phyloP scores from a whole-genome alignment of 2,888 invertebrate species.

The Antheraea yamamai region DNA sequence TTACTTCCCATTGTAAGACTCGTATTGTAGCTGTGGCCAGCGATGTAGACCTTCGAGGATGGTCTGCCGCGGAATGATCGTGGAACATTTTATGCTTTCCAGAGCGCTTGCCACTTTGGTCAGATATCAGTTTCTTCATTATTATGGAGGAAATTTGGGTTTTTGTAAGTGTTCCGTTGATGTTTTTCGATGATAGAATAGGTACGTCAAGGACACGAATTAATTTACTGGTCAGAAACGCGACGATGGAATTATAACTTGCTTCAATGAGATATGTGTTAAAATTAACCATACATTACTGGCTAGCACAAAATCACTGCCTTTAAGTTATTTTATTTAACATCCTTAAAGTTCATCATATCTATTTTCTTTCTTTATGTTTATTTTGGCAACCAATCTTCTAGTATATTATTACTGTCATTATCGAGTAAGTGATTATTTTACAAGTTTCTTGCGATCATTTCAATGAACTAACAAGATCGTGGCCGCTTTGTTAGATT shows the following conservation, averaged over 20 bases:
- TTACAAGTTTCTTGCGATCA: too few relatives aligned
- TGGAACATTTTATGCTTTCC: neutral
- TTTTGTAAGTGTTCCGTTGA: conserved; percentile 21
- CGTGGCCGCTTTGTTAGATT: too few relatives aligned
- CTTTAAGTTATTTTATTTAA: too few relatives aligned
- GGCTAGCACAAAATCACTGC: too few relatives aligned
- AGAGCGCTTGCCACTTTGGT: neutral
- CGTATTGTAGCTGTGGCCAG: conserved; percentile 45
- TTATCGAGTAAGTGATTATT: too few relatives aligned
- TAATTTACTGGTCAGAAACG: neutral
- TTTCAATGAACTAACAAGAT: too few relatives aligned
- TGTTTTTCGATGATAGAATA: neutral
- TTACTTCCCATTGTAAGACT: conserved; percentile 43
- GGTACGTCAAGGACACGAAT: neutral
- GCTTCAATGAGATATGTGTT: too few relatives aligned
- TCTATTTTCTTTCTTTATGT: too few relatives aligned
- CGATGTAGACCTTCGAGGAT: conserved; percentile 26
- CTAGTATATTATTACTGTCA: too few relatives aligned
- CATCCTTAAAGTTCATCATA: too few relatives aligned
- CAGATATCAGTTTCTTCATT: conserved; percentile 22
- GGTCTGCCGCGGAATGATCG: conserved; percentile 5
- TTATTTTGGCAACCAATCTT: too few relatives aligned
- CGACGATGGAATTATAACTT: neutral
- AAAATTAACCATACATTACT: too few relatives aligned
- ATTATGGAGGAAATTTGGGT: conserved; percentile 18